Percentiles rank a stretch among this genome's conserved stretches.
Evolutionary conservation across 1,140 invertebrate species (phyloP).

Genomic region (Holcopasites calliopsidis): DNA sequence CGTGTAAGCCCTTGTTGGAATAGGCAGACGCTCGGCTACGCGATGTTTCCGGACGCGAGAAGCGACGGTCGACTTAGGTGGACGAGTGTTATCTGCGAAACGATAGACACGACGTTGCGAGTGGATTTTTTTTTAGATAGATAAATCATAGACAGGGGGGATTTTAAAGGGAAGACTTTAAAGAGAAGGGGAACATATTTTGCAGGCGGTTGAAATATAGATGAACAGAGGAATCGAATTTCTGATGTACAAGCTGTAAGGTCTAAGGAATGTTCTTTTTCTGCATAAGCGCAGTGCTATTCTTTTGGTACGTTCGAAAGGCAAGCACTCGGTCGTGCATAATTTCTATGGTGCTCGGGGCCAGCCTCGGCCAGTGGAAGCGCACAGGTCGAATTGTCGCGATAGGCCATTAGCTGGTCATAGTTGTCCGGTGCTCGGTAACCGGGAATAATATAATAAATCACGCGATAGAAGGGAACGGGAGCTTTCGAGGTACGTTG

Average conservation of each 20-base stretch:
- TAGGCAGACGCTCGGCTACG: slow-evolving; percentile 20
- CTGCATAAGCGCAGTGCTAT: too few species aligned
- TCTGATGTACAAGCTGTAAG: too few species aligned
- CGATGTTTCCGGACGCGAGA: slow-evolving; percentile 4
- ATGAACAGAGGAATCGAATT: too few species aligned
- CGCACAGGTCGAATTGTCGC: slow-evolving; percentile 32
- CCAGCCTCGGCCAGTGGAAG: not conserved
- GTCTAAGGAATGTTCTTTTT: too few species aligned
- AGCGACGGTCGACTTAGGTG: not conserved
- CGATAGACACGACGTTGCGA: not conserved
- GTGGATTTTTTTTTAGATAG: not conserved
- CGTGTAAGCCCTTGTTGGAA: slow-evolving; percentile 35
- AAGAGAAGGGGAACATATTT: too few species aligned
- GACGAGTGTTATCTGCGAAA: slow-evolving; percentile 6
- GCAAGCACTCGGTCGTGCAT: not conserved
- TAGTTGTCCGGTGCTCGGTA: slow-evolving; percentile 41
- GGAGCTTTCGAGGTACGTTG: slow-evolving; percentile 53
- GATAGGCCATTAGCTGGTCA: slow-evolving; percentile 56
- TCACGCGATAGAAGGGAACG: slow-evolving; percentile 52
- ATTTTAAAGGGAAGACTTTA: too few species aligned
- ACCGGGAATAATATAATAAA: slow-evolving; percentile 63
- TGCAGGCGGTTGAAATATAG: too few species aligned
- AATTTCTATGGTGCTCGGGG: slow-evolving; percentile 1
- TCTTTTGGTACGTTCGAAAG: too few species aligned
- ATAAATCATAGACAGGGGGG: not conserved